Evolutionary conservation across 2,113 vertebrate genomes (phyloP), one percentile per base, ranked within the genome.

Genomic region (Bambusicola thoracicus): DNA sequence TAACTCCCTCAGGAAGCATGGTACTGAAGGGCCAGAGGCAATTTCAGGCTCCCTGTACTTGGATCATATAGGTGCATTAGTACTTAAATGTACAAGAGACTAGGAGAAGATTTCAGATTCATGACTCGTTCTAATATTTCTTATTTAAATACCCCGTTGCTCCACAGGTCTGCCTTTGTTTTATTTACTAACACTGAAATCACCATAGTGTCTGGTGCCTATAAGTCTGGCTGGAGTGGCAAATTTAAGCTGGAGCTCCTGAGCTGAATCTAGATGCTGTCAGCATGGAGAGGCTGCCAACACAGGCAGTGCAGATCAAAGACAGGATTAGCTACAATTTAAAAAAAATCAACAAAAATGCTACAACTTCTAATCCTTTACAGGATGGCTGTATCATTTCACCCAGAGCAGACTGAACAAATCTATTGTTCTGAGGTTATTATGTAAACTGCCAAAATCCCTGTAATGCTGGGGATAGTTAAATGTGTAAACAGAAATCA

Each of bases 401-500:
- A 94, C 18, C 66, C 87, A 32, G 62, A 48, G 38, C 69, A 91
- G 81, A 29, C 76, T 81, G 89, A 51, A 81, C 41, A 11, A 83
- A 90, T 88, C 85, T 83, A 49, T 93, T 94, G 80, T 94, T 86
- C 82, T 16, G 6, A 62, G n/a, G 56, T 62, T 83, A 53, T 80
- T 84, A 76, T 81, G 58, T 95, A 96, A 96, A 96, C 90, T 95
- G 63, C 41, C 75, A 80, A 82, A 92, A 63, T 92, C 65, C 38
- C 66, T 16, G 30, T 92, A 95, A 89, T 75, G 69, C 89, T 76
- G 69, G 85, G 73, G n/a, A 82, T 70, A 73, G 89, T 81, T 94
- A 96, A 93, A 95, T 58, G 65, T 90, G 88, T 95, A 96, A 97
- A 96, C 86, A 97, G 87, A 95, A 95, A 93, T 95, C 91, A 92